Evolutionary conservation across 1,140 invertebrate genomes (phyloP), one percentile per base, ranked within the genome.

Genomic region (Battus philenor): DNA sequence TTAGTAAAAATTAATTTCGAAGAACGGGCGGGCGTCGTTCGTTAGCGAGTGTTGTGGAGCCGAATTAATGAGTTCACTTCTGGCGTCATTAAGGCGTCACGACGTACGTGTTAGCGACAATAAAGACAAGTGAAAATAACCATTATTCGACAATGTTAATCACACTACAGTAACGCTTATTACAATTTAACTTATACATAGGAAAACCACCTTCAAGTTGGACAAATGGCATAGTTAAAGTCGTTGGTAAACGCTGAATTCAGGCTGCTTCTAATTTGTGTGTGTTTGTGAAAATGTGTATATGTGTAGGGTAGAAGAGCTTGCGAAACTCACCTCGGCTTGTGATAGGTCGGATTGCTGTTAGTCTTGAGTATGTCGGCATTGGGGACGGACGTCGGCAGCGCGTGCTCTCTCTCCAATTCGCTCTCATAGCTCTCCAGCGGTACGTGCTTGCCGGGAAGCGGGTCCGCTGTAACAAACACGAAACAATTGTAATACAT

Each of bases 321-420:
- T n/a, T n/a, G 4, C 24, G 27, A 53, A 54, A 52, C 68, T 84
- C 71, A 89, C 88, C 81, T 83, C 15, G 90, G 90, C 77, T 91
- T 92, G 46, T 90, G 89, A 63, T 91, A 91, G 8, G 90, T 88
- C 22, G 89, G 90, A 65, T 91, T 91, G 71, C 89, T 90, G 71
- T 91, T 91, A 52, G 90, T 91, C 68, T 91, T 91, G 49, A 91
- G 84, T 43, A 91, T 91, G 68, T 91, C 90, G 1, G 90, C 90
- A 55, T 91, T 91, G 24, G 90, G 90, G 26, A 91, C 90, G n/a
- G 90, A 90, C 43, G 90, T 91, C 4, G 90, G 90, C 47, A 91
- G 67, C 2, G 88, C 90, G 68, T 91, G 90, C 70, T 91, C 90
- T 54, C 89, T 82, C 72, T 91, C 90, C 62, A 91, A 60, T 62